Conservation (phyloP, 2,888 invertebrate species). For the Drosophila birchii region DNA sequence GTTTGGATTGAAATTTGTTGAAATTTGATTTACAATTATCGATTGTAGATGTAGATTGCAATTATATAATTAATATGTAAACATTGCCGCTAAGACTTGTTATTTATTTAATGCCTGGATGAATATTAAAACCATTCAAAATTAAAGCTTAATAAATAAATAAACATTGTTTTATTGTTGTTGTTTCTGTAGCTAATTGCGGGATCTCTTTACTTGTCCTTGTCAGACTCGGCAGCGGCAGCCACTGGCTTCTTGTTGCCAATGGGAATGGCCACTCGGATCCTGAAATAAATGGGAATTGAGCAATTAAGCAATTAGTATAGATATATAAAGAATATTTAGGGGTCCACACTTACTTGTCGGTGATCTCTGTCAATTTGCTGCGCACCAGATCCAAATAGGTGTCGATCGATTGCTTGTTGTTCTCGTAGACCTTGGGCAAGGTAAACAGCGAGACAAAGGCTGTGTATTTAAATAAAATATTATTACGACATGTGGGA, state of each 20-base stretch:
- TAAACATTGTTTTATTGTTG: constrained; percentile 56
- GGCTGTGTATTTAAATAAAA: constrained; percentile 86
- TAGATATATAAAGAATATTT: not conserved
- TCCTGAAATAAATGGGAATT: constrained; percentile 86
- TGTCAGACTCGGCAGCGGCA: constrained; percentile 87
- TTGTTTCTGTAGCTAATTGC: constrained; percentile 53
- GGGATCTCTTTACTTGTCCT: constrained; percentile 89
- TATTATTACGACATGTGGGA: constrained; percentile 7
- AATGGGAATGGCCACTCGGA: constrained; percentile 94
- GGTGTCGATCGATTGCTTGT: constrained; percentile 96
- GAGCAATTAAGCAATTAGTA: not conserved
- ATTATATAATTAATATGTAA: constrained; percentile 69
- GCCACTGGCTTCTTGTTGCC: constrained; percentile 92
- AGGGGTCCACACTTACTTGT: constrained; percentile 88
- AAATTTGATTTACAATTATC: constrained; percentile 56
- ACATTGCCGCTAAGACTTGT: constrained; percentile 46
- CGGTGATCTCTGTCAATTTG: constrained; percentile 94
- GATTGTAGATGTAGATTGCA: constrained; percentile 53
- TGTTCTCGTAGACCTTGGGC: constrained; percentile 98
- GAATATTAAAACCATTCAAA: constrained; percentile 76
- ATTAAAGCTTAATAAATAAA: constrained; percentile 80
- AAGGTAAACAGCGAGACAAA: constrained; percentile 97
- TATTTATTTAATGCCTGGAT: constrained; percentile 73
- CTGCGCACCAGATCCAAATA: constrained; percentile 94
- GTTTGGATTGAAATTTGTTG: constrained; percentile 35